Evolutionary conservation across 2,113 vertebrate genomes (phyloP).

Genomic region (Trematocara marginatum): DNA sequence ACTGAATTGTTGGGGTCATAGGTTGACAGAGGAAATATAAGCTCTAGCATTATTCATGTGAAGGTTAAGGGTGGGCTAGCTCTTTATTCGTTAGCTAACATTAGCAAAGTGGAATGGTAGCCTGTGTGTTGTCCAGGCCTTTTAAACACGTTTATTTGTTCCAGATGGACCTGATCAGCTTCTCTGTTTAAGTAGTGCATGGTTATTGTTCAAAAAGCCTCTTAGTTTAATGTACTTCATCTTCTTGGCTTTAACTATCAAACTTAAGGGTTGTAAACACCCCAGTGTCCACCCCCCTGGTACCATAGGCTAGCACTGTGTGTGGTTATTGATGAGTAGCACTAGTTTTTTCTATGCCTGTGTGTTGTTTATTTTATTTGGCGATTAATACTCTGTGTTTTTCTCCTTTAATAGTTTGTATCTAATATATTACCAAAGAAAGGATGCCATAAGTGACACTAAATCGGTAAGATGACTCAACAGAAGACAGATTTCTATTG

Average conservation of each 20-base stretch:
- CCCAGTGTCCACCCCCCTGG: background rate
- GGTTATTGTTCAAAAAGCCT: background rate
- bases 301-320: background rate
- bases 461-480: background rate
- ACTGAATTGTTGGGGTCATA: background rate
- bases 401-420: background rate
- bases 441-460: background rate
- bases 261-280: background rate
- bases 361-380: background rate
- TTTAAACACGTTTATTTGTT: background rate
- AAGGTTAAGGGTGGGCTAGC: background rate
- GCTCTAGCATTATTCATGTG: background rate
- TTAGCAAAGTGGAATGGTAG: constrained; percentile 23
- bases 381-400: background rate
- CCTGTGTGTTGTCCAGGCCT: background rate
- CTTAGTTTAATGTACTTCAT: background rate
- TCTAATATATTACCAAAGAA: background rate
- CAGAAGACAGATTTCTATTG: background rate
- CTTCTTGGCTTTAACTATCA: background rate
- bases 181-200: background rate
- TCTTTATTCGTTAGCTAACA: constrained; percentile 12
- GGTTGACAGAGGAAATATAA: background rate
- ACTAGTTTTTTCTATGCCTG: background rate
- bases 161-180: background rate
- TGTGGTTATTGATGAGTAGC: background rate